Conservation (phyloP, 2,888 invertebrate species). For the Selenia dentaria region DNA sequence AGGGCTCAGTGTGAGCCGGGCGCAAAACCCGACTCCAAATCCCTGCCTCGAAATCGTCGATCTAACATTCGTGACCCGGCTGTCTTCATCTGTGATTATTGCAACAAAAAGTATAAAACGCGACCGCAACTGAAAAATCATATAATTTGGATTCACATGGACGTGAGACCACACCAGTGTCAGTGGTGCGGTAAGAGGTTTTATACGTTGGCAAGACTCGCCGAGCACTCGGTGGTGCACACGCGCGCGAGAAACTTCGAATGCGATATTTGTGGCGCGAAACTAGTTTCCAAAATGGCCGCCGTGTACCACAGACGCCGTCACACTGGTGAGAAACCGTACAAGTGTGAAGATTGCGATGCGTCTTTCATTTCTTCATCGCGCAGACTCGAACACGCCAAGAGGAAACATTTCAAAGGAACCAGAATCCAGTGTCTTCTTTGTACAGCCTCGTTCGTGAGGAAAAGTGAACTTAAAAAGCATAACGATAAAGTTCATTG, state of each 20-base stretch:
- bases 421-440: constrained; percentile 51
- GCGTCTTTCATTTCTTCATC: constrained; percentile 73
- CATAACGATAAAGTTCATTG: constrained; percentile 60
- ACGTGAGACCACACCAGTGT: constrained; percentile 75
- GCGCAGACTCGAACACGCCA: constrained; percentile 68
- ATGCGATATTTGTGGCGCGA: constrained; percentile 80
- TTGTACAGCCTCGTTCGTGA: constrained; percentile 60
- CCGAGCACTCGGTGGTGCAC: constrained; percentile 81
- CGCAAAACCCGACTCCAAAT: constrained; percentile 59
- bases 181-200: constrained; percentile 80
- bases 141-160: constrained; percentile 79
- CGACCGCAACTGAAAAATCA: constrained; percentile 73
- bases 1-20: constrained; percentile 67
- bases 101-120: constrained; percentile 63
- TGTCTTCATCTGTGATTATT: constrained; percentile 67
- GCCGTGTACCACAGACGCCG: constrained; percentile 72
- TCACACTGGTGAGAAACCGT: constrained; percentile 76
- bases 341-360: constrained; percentile 70
- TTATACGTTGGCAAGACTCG: constrained; percentile 75
- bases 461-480: constrained; percentile 60
- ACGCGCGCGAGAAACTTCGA: constrained; percentile 78
- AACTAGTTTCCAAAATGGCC: constrained; percentile 74
- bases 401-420: constrained; percentile 68
- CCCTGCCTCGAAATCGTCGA: constrained; percentile 52
- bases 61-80: constrained; percentile 72